Conservation (phyloP, 1,140 invertebrate species). For the Cotesia glomerata region DNA sequence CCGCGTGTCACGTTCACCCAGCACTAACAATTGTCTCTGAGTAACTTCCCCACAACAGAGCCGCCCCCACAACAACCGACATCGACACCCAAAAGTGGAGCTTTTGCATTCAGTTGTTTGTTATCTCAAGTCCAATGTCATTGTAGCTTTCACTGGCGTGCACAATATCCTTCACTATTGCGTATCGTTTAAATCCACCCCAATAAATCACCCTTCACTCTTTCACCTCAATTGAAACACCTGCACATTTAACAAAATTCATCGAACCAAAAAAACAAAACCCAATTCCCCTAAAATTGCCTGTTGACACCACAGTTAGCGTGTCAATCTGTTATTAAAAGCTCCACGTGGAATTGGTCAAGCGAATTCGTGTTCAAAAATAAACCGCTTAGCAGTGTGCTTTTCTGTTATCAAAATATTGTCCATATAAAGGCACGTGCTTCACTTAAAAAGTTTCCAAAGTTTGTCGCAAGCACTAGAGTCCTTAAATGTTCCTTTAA, state of each 20-base stretch:
- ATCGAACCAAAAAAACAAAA: background rate
- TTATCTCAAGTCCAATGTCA: slow-evolving; percentile 22
- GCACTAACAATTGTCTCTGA: background rate
- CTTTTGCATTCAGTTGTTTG: background rate
- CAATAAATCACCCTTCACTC: too few species aligned
- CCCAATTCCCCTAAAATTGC: background rate
- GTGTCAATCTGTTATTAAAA: background rate
- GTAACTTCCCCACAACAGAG: background rate
- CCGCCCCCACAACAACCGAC: background rate
- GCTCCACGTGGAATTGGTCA: background rate
- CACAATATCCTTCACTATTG: background rate
- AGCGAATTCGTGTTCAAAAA: slow-evolving; percentile 1
- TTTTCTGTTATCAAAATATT: too few species aligned
- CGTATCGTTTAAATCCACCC: background rate
- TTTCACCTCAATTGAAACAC: too few species aligned
- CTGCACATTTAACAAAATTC: background rate
- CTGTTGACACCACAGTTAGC: background rate
- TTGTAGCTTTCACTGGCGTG: slow-evolving; percentile 11
- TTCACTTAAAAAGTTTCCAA: background rate
- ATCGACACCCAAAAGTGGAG: background rate
- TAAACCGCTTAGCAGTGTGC: too few species aligned
- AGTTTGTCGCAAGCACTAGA: background rate
- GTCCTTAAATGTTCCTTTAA: too few species aligned
- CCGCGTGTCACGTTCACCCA: background rate
- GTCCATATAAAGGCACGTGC: slow-evolving; percentile 8